A percentile compares a stretch with the other conserved stretches of the same genome.
These are phyloP conservation scores for Astyanax mexicanus DNA, from an alignment of 2,797 vertebrate species.

Conservation along the genomic window DNA sequence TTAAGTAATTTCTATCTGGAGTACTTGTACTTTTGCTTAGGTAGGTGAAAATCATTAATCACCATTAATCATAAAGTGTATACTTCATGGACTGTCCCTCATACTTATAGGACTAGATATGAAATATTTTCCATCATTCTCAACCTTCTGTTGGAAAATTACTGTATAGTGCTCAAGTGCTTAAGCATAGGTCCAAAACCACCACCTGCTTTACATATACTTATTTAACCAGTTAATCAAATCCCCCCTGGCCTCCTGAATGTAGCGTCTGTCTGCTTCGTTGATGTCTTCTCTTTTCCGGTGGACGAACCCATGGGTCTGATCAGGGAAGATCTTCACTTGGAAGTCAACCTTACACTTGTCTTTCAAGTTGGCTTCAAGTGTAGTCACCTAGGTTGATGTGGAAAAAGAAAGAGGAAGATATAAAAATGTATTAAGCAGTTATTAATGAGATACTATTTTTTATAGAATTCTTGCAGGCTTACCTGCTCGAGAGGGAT, in stretches of 20 bases:
- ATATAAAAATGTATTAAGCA: not conserved
- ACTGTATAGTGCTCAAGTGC: not conserved
- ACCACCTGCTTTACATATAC: not conserved
- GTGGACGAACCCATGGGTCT: conserved; percentile 93
- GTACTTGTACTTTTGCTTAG: no score
- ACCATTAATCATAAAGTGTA: no score
- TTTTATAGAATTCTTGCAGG: not conserved
- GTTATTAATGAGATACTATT: not conserved
- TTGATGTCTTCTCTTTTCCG: conserved; percentile 89
- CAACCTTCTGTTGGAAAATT: not conserved
- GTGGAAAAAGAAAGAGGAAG: not conserved
- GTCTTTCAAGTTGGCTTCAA: conserved; percentile 85
- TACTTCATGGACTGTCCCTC: no score
- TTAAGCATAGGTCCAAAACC: not conserved
- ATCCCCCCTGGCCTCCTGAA: conserved; percentile 86
- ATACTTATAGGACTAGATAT: not conserved
- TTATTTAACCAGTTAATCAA: conserved; percentile 82
- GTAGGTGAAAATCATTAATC: no score
- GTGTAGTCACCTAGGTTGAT: conserved; percentile 73
- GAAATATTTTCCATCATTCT: not conserved
- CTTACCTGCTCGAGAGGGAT: conserved; percentile 82
- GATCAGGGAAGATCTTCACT: conserved; percentile 90
- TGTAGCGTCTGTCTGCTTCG: conserved; percentile 80
- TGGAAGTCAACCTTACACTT: conserved; percentile 83
- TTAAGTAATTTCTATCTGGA: no score